Evolutionary conservation across 2,888 invertebrate genomes (phyloP), one percentile per base, ranked within the genome.

Genomic region (Temnothorax rugatulus): DNA sequence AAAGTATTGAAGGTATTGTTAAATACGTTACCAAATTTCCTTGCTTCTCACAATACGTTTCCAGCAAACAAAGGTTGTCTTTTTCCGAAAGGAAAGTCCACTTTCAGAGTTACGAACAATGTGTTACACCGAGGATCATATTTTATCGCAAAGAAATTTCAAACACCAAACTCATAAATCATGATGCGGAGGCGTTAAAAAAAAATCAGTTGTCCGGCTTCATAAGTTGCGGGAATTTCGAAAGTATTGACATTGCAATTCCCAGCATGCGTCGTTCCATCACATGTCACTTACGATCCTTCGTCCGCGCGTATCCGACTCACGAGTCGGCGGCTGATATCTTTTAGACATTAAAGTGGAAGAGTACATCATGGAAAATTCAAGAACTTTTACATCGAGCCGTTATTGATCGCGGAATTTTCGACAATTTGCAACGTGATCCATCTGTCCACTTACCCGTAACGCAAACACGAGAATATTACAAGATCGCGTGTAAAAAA

Each of bases 61-160:
- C 3, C 15, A 41, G 21, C 21, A 3, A 52, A 41, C 25, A 25
- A 47, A 41, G 4, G n/a, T 54, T 54, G n/a, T 52, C n/a, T 41
- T n/a, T 63, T 38, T 9, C 0, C 1, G 34, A 54, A 57, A 69
- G 15, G 1, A 41, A 71, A 54, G n/a, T 25, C 52, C 25, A 54
- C 4, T 54, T 69, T 69, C 13, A 29, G 29, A 71, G n/a, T 77
- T 15, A 13, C 77, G 29, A 77, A 77, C 54, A 77, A 71, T 57
- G 29, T 50, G 21, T 15, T 77, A 44, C 29, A 54, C 1, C 9
- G 29, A 44, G 76, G 13, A 69, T 69, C 71, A 77, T 77, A 77
- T 71, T 77, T 77, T 54, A 71, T 47, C 21, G 41, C 29, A 41
- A 77, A 77, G 54, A 77, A 77, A 77, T 77, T 77, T 77, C 25